phyloP scores from a whole-genome alignment of 2,113 vertebrate species.

The Malurus melanocephalus region DNA sequence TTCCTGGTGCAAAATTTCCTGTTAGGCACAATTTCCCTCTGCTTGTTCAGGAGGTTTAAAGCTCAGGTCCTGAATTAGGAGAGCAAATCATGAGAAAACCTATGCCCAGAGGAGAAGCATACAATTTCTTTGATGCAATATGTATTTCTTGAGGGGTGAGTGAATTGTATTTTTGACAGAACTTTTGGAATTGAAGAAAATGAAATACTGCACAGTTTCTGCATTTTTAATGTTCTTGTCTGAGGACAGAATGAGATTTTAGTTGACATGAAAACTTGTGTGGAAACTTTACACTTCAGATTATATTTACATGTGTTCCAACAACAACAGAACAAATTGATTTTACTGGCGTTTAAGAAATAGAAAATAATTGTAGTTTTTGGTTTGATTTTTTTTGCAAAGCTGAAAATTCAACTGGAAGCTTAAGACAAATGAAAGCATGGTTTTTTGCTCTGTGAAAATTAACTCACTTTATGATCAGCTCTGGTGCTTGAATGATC shows the following conservation, averaged over 20 bases:
- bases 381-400: not conserved
- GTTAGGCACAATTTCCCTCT: not conserved
- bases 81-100: not conserved
- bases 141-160: not conserved
- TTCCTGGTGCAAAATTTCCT: not conserved
- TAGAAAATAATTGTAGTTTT: not conserved
- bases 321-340: not conserved
- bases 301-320: not conserved
- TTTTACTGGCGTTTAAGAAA: not conserved
- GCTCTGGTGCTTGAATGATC: too few species aligned
- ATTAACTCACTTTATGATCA: not conserved
- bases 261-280: not conserved
- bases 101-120: not conserved
- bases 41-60: not conserved
- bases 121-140: not conserved
- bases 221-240: not conserved
- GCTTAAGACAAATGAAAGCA: not conserved
- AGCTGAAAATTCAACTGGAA: not conserved
- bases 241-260: not conserved
- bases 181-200: not conserved
- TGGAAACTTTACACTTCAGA: not conserved
- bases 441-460: not conserved
- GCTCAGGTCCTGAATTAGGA: not conserved
- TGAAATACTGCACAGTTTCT: not conserved
- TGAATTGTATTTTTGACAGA: not conserved